These are phyloP conservation scores for Sebastes dallii DNA, from an alignment of 2,797 vertebrate genomes.

Conservation along the genomic window DNA sequence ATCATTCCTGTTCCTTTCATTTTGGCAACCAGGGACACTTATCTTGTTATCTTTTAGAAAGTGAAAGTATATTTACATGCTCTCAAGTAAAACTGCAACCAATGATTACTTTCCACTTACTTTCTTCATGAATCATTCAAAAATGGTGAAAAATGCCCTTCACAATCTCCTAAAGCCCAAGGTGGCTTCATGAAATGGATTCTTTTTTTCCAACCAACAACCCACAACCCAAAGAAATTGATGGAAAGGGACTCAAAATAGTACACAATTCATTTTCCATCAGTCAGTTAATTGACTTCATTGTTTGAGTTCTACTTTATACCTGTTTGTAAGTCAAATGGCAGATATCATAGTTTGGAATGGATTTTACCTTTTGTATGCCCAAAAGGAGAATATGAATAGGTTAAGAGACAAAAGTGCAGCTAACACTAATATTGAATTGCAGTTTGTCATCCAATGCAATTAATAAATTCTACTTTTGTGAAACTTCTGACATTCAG, in stretches of 20 bases:
- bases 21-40: neutral
- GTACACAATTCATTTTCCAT: fast-evolving
- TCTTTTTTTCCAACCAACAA: neutral
- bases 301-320: neutral
- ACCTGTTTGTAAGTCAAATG: neutral
- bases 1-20: neutral
- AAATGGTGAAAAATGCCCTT: neutral
- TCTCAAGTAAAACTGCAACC: neutral
- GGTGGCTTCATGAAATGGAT: fast-evolving
- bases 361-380: neutral
- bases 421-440: neutral
- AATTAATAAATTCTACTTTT: neutral
- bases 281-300: neutral
- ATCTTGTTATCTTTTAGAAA: neutral
- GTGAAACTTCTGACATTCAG: neutral
- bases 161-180: neutral
- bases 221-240: neutral
- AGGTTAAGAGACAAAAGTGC: neutral
- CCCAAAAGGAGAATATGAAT: neutral
- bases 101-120: neutral
- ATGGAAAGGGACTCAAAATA: neutral
- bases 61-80: neutral
- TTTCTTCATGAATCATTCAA: neutral
- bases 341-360: neutral
- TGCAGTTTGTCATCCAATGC: neutral